A percentile compares a stretch with the other conserved stretches of the same genome.
Conservation (phyloP, 2,888 invertebrate genomes). For the Philaethria dido region DNA sequence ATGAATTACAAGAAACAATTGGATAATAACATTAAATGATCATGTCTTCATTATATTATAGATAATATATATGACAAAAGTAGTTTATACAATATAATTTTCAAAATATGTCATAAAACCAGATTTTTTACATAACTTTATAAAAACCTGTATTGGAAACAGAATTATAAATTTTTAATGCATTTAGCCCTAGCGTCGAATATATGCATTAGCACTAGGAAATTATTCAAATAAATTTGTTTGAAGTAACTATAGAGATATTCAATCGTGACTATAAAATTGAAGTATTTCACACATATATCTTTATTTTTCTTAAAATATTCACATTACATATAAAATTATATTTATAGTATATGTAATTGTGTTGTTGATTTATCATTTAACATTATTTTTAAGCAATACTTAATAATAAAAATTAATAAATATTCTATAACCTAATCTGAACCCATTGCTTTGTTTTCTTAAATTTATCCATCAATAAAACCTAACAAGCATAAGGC, state of each 20-base stretch:
- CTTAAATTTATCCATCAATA: background rate
- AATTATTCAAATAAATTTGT: background rate
- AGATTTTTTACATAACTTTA: background rate
- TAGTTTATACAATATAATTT: background rate
- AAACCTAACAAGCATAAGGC: background rate
- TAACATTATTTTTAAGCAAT: too few species aligned
- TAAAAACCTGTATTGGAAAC: background rate
- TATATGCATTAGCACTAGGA: background rate
- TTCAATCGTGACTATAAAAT: too few species aligned
- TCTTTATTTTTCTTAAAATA: too few species aligned
- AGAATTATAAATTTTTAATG: background rate
- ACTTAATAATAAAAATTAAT: too few species aligned
- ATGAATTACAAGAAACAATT: constrained; percentile 19
- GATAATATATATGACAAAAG: too few species aligned
- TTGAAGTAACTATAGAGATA: too few species aligned
- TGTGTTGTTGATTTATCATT: too few species aligned
- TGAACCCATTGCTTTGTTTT: background rate
- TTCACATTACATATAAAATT: too few species aligned
- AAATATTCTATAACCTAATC: background rate
- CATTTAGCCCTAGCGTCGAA: background rate
- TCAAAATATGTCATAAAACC: background rate
- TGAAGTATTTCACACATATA: too few species aligned
- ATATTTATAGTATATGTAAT: too few species aligned
- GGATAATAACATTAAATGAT: constrained; percentile 7
- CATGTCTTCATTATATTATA: background rate